Base-by-base conservation (phyloP, 1,140 invertebrate genomes). In the Caenorhabditis elegans region DNA sequence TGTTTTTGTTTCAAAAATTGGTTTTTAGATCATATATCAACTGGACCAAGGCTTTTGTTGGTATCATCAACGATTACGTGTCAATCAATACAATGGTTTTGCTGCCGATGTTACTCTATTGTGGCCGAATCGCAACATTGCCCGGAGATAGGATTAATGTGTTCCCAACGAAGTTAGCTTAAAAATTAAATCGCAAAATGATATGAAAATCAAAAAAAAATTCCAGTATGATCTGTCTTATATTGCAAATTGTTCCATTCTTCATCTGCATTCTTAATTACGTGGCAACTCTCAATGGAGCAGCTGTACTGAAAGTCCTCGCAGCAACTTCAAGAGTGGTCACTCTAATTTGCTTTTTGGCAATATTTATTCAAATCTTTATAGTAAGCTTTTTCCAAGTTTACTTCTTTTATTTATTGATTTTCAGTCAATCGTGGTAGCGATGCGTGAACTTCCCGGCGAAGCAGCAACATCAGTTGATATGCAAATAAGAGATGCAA, bases 401-500 rank as follows among this genome's bases (percentile, higher is more conserved):
- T 15, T 43, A 15, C 5, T 15, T 15, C 39, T 8, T 43, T 43
- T 5, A 43, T 8, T 15, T 8, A 43, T 8, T 8, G 19, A 8
- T 46, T 79, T 78, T 10, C 51, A 79, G 78, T 39, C 78, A 15
- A n/a, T 79, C 2, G 19, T 26, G 3, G 11, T 47, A 1, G 19
- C 70, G 1, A 3, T 28, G 4, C 78, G 78, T 0, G 36, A 46
- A 47, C 46, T 79, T 43, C 78, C 78, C 8, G 34, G 28, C 26
- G 78, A 46, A 15, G 51, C 51, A 19, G 78, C 51, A 46, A 55
- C 46, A 4, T 43, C 78, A 43, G 36, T 55, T 4, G 78, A 79
- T 26, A 60, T 79, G 51, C 78, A 79, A n/a, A 53, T 79, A 6
- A 34, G 48, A 47, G 78, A 79, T 48, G 78, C 78, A 3, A 28